A percentile compares a stretch with the other conserved stretches of the same genome.
These are phyloP conservation scores for Trogon surrucura DNA, from an alignment of 2,113 vertebrate genomes.

Conservation along the genomic window DNA sequence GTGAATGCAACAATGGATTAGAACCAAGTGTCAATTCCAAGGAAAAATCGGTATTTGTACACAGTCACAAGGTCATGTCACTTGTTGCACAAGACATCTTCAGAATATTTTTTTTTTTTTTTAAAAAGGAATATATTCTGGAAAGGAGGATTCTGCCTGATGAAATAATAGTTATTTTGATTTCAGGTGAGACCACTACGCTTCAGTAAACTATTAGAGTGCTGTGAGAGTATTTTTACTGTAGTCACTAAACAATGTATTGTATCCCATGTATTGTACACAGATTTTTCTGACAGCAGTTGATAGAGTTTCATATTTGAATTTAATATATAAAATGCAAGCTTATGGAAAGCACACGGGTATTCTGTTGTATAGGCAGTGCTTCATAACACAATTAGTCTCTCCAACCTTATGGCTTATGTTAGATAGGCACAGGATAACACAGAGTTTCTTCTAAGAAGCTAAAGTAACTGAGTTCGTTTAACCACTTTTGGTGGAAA, in stretches of 20 bases:
- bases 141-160: not conserved
- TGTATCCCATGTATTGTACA: not conserved
- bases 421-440: not conserved
- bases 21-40: not conserved
- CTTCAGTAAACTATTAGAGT: not conserved
- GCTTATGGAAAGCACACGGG: not conserved
- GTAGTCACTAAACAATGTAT: not conserved
- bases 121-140: not conserved
- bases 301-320: not conserved
- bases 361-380: not conserved
- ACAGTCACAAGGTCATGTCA: not conserved
- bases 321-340: not conserved
- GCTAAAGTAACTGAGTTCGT: not conserved
- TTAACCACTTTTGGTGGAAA: not conserved
- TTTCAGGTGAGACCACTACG: not conserved
- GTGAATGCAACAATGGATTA: not conserved
- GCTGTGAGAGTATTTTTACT: not conserved
- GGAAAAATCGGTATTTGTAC: not conserved
- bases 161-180: not conserved
- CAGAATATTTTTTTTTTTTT: not conserved
- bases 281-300: not conserved
- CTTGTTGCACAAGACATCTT: not conserved
- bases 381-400: not conserved
- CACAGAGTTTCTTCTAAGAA: not conserved
- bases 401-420: not conserved